Conservation (phyloP, 2,113 vertebrate genomes). For the Psittacula cyanocephala region DNA sequence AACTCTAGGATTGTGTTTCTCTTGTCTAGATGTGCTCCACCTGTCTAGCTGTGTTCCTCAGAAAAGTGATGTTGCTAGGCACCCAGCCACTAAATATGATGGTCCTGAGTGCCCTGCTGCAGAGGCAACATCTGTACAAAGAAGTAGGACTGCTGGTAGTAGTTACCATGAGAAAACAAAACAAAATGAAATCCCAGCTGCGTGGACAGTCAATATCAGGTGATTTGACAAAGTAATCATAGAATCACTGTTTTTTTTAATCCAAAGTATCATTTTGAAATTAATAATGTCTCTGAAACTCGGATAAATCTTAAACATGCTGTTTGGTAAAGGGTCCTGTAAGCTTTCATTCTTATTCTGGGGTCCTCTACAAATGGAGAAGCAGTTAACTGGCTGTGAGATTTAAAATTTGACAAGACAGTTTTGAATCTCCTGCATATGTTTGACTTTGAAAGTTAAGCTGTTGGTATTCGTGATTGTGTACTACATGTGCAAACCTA, state of each 20-base stretch:
- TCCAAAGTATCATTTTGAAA: neutral
- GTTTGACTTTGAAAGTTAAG: neutral
- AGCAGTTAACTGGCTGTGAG: neutral
- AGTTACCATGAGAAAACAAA: neutral
- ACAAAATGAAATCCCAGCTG: neutral
- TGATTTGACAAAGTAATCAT: neutral
- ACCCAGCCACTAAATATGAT: neutral
- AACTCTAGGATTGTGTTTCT: neutral
- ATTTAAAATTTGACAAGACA: neutral
- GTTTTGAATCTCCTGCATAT: neutral
- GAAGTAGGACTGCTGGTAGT: neutral
- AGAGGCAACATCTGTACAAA: neutral
- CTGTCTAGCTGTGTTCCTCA: neutral
- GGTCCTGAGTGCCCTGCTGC: neutral
- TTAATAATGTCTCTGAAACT: neutral
- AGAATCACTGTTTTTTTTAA: neutral
- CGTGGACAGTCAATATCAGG: neutral
- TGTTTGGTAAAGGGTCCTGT: neutral
- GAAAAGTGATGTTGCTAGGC: neutral
- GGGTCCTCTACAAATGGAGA: neutral
- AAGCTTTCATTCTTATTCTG: neutral
- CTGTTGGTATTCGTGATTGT: neutral
- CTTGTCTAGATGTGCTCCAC: neutral
- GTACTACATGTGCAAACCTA: neutral
- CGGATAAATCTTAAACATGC: neutral